Conservation (phyloP, 2,888 invertebrate species). For the Litoditis marina region DNA sequence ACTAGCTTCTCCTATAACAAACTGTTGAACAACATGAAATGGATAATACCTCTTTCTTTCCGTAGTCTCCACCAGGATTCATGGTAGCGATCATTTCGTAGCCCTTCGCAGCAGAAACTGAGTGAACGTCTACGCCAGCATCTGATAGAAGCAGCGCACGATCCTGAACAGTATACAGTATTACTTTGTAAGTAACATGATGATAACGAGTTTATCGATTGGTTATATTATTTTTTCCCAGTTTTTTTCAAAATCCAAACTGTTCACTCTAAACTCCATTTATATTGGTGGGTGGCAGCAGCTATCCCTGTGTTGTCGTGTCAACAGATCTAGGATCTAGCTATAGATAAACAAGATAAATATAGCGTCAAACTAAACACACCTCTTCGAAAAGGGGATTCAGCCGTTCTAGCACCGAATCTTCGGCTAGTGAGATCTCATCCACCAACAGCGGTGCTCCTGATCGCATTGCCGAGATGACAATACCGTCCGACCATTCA, state of each 20-base stretch:
- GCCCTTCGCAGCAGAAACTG: constrained; percentile 68
- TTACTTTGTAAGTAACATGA: background rate
- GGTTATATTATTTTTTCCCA: background rate
- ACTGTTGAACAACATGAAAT: too few relatives aligned
- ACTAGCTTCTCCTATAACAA: too few relatives aligned
- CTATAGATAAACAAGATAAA: background rate
- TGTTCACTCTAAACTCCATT: background rate
- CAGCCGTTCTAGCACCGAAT: constrained; percentile 81
- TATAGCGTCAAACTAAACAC: too few relatives aligned
- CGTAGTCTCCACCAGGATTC: constrained; percentile 99
- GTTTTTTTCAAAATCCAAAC: too few relatives aligned
- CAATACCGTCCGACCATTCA: constrained; percentile 95
- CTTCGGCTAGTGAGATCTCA: constrained; percentile 91
- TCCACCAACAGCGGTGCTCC: constrained; percentile 90
- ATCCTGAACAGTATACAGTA: constrained; percentile 73
- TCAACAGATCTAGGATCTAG: background rate
- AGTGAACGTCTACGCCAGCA: constrained; percentile 71
- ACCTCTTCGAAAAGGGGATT: constrained; percentile 86
- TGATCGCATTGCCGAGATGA: constrained; percentile 82
- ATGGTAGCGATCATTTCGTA: constrained; percentile 95
- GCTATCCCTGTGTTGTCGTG: background rate
- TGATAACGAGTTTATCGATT: background rate
- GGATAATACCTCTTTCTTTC: constrained; percentile 81
- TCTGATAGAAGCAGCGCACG: constrained; percentile 85
- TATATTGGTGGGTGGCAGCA: background rate